Conservation (phyloP, 2,113 vertebrate genomes). For the Nettapus auritus region DNA sequence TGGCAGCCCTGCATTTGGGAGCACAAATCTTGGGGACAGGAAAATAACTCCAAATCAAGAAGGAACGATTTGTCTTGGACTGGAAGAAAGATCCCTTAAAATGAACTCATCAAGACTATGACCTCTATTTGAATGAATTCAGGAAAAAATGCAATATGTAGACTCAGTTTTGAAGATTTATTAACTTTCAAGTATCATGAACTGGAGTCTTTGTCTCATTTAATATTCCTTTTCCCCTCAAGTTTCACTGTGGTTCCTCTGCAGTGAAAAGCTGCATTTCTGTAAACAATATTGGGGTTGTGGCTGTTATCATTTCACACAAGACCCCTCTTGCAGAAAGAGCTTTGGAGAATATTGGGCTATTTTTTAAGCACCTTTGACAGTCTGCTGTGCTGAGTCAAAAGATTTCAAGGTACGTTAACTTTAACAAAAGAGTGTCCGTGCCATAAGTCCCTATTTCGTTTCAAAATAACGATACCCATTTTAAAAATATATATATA, state of each 20-base stretch:
- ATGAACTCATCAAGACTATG: not conserved
- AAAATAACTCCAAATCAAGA: not conserved
- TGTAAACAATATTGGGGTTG: constrained; percentile 64
- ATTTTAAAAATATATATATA: constrained; percentile 39
- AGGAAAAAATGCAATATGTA: not conserved
- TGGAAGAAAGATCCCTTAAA: not conserved
- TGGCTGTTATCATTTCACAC: constrained; percentile 68
- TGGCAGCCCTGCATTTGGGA: not conserved
- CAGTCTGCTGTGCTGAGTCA: constrained; percentile 57
- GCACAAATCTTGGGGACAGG: not conserved
- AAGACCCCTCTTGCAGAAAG: constrained; percentile 61
- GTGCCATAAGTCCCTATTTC: constrained; percentile 41
- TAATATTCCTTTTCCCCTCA: constrained; percentile 15
- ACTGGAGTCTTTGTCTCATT: constrained; percentile 33
- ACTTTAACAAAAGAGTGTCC: constrained; percentile 68
- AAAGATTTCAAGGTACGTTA: constrained; percentile 73
- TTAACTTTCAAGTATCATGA: constrained; percentile 19
- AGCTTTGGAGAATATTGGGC: constrained; percentile 63
- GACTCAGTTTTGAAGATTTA: not conserved
- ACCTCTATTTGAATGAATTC: not conserved
- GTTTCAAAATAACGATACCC: constrained; percentile 36
- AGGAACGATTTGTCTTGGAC: not conserved
- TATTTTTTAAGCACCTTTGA: constrained; percentile 70
- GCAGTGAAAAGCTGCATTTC: constrained; percentile 55
- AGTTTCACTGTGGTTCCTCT: constrained; percentile 19